Evolutionary conservation across 2,113 vertebrate genomes (phyloP).

Genomic region (Polypterus bichir): DNA sequence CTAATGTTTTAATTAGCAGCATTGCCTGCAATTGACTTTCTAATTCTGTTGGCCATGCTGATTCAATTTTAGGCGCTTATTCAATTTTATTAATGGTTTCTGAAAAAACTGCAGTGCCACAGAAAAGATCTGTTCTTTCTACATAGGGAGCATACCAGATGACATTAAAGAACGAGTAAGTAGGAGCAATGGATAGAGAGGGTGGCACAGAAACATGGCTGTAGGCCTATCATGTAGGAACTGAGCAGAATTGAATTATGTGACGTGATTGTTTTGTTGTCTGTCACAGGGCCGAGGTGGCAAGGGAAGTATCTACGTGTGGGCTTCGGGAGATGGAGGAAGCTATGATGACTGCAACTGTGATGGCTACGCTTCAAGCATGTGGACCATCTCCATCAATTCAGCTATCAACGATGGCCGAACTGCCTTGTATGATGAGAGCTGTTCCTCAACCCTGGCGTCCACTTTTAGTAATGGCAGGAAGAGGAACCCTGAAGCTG

Average conservation of each 20-base stretch:
- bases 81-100: no score
- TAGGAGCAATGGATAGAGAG: no score
- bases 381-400: conserved; percentile 99
- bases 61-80: no score
- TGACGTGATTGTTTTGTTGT: conserved; percentile 2
- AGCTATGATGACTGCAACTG: conserved; percentile 98
- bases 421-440: conserved; percentile 91
- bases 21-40: no score
- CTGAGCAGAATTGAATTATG: background rate
- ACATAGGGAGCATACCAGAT: no score
- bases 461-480: conserved; percentile 96
- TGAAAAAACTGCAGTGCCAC: no score
- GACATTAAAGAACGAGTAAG: no score
- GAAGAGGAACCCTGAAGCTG: conserved; percentile 92
- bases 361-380: conserved; percentile 92
- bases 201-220: no score
- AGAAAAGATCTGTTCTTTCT: no score
- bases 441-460: conserved; percentile 92
- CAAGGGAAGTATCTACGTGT: conserved; percentile 97
- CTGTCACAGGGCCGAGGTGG: conserved; percentile 71
- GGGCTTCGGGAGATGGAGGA: conserved; percentile 93
- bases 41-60: no score
- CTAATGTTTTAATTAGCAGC: no score
- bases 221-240: no score
- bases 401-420: conserved; percentile 94